Evolutionary conservation across 2,888 invertebrate species (phyloP).

Genomic region (Dascillus cervinus): DNA sequence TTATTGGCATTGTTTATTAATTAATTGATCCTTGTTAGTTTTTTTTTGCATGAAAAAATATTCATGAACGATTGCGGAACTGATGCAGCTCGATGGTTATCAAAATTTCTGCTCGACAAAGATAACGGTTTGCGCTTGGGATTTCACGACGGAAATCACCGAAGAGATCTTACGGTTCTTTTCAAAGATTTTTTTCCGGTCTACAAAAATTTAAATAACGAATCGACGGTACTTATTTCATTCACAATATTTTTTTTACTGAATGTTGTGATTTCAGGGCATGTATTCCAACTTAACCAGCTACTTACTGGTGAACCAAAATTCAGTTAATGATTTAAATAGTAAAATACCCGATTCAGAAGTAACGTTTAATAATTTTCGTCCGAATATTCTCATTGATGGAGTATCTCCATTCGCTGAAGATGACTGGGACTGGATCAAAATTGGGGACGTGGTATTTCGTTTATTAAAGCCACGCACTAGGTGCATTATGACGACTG

Average conservation of each 20-base stretch:
- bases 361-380: conserved; percentile 44
- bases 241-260: too few species aligned
- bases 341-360: conserved; percentile 35
- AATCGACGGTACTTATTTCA: too few species aligned
- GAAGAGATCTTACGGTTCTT: conserved; percentile 26
- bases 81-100: conserved; percentile 53
- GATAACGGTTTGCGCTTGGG: conserved; percentile 33
- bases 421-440: too few species aligned
- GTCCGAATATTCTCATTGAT: conserved; percentile 50
- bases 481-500: conserved; percentile 42
- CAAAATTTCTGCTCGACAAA: conserved; percentile 37
- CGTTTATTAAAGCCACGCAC: conserved; percentile 50
- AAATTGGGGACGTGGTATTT: conserved; percentile 46
- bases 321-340: conserved; percentile 48
- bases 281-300: conserved; percentile 46
- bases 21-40: too few species aligned
- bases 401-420: conserved; percentile 43
- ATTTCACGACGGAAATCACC: conserved; percentile 29
- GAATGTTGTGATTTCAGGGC: too few species aligned
- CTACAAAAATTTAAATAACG: conserved; percentile 28
- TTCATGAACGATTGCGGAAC: conserved; percentile 62
- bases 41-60: too few species aligned
- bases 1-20: too few species aligned
- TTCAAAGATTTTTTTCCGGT: conserved; percentile 25
- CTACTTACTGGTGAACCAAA: conserved; percentile 45